phyloP scores from a whole-genome alignment of 2,888 invertebrate species.

The Trichogramma dendrolimi region DNA sequence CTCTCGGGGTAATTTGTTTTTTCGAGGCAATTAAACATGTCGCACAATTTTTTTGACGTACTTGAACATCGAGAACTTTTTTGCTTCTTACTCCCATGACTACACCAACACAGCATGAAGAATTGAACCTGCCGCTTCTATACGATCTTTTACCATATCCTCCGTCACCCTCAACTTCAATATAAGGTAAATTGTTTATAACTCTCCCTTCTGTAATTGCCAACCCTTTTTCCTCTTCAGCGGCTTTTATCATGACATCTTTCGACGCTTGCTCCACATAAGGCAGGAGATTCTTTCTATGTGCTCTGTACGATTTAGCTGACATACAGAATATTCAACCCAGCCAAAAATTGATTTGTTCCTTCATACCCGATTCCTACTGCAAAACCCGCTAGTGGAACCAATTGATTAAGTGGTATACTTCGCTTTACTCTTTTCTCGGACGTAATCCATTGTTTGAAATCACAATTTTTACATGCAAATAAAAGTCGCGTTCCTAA shows the following conservation, averaged over 20 bases:
- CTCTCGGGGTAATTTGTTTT: not conserved
- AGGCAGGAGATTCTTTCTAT: no score
- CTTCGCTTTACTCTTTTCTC: no score
- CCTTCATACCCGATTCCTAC: no score
- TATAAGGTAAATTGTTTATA: constrained; percentile 3
- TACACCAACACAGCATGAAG: not conserved
- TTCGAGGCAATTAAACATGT: not conserved
- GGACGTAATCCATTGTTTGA: no score
- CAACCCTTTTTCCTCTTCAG: constrained; percentile 12
- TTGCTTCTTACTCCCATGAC: not conserved
- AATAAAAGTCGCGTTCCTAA: no score
- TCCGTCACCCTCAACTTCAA: constrained; percentile 6
- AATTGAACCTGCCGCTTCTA: not conserved
- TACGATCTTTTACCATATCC: constrained; percentile 12
- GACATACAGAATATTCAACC: no score
- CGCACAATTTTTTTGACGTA: constrained; percentile 5
- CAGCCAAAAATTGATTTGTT: no score
- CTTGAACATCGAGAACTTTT: constrained; percentile 9
- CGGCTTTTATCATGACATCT: constrained; percentile 7
- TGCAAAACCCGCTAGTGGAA: no score
- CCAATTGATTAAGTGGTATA: no score
- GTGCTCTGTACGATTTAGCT: no score
- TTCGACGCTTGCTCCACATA: not conserved
- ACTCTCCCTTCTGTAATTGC: not conserved
- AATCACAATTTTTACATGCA: no score